These are phyloP conservation scores for Geodia barretti DNA, from an alignment of 37 sponge, comb jelly and placozoan genomes.

Conservation along the genomic window DNA sequence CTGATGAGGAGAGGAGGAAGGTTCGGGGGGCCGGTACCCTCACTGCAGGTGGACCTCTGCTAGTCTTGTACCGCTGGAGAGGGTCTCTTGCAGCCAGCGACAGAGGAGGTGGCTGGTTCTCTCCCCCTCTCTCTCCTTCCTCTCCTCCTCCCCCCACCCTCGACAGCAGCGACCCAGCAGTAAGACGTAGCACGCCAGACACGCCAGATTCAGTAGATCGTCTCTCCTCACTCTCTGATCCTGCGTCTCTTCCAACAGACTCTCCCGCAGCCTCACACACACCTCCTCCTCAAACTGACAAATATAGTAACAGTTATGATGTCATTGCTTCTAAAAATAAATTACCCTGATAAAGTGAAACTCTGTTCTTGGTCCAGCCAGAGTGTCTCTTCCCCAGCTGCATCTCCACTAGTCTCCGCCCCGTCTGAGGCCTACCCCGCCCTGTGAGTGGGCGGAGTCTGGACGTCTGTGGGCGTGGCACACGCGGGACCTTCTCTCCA, in stretches of 20 bases:
- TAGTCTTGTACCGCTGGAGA: conserved; percentile 29
- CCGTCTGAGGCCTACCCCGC: conserved; percentile 41
- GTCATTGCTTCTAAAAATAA: neutral
- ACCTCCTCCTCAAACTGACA: conserved; percentile 63
- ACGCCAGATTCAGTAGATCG: conserved; percentile 38
- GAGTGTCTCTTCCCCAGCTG: conserved; percentile 12
- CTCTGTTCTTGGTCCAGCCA: conserved; percentile 43
- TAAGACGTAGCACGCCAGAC: conserved; percentile 49
- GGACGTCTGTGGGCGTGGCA: conserved; percentile 68
- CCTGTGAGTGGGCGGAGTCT: conserved; percentile 71
- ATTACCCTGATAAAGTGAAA: conserved; percentile 70
- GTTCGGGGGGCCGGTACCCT: neutral
- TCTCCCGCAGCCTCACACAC: conserved; percentile 23
- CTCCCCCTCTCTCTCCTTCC: conserved; percentile 6
- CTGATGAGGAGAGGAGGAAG: neutral
- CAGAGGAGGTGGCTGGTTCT: neutral
- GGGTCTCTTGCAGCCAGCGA: conserved; percentile 3
- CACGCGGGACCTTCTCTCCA: conserved; percentile 12
- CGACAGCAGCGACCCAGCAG: conserved; percentile 80
- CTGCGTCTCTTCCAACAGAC: conserved; percentile 30
- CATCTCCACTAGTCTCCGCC: neutral
- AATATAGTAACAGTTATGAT: neutral
- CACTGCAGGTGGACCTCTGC: neutral
- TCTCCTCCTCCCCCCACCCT: conserved; percentile 66
- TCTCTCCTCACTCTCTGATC: conserved; percentile 5